phyloP scores from a whole-genome alignment of 2,113 vertebrate genomes.

The Saccopteryx bilineata region DNA sequence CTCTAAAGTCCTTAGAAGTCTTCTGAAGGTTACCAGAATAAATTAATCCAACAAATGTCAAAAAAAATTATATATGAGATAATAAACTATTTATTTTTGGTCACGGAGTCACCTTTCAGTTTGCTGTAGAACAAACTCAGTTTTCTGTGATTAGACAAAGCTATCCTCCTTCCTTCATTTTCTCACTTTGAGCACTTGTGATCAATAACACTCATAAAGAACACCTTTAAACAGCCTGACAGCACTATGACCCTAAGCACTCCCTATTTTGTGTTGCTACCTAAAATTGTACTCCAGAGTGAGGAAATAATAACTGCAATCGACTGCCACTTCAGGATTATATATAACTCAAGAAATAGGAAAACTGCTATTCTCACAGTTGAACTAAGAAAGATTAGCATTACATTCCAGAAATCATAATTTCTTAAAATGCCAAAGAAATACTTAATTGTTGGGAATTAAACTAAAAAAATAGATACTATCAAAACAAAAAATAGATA shows the following conservation, averaged over 20 bases:
- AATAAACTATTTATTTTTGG: neutral
- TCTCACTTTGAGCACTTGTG: neutral
- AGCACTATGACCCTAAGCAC: neutral
- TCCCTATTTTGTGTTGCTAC: neutral
- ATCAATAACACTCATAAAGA: neutral
- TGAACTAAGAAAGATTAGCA: constrained; percentile 22
- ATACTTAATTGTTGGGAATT: neutral
- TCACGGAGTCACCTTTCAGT: neutral
- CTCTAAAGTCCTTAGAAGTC: neutral
- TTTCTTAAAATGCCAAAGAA: neutral
- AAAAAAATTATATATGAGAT: neutral
- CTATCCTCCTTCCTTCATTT: neutral
- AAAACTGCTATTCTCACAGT: neutral
- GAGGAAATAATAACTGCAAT: neutral
- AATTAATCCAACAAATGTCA: neutral
- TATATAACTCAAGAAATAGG: neutral
- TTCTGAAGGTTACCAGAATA: neutral
- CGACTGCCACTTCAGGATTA: neutral
- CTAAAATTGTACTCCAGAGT: neutral
- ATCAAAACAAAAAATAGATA: neutral
- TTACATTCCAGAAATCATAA: neutral
- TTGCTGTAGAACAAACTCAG: neutral
- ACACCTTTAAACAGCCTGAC: neutral
- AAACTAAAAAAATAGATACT: neutral
- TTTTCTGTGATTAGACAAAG: neutral